These are phyloP conservation scores for Hemichromis elongatus DNA, from an alignment of 2,113 vertebrate genomes.

Conservation along the genomic window DNA sequence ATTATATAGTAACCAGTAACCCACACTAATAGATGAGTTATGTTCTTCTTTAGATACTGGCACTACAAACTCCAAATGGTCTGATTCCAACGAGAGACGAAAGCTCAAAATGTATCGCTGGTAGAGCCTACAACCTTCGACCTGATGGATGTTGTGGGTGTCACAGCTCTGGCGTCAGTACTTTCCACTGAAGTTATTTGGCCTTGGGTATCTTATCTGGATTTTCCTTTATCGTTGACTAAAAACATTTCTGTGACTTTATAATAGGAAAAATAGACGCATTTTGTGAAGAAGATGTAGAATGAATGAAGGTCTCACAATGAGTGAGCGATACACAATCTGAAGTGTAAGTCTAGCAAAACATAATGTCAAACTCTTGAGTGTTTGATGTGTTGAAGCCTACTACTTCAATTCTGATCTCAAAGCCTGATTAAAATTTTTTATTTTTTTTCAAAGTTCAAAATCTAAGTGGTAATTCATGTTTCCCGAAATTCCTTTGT, in stretches of 20 bases:
- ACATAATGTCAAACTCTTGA: not conserved
- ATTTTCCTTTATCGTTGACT: not conserved
- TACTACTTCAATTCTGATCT: accelerated
- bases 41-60: not conserved
- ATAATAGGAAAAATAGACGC: not conserved
- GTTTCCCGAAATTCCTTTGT: not conserved
- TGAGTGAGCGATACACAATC: not conserved
- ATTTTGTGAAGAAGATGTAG: not conserved
- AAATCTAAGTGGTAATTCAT: not conserved
- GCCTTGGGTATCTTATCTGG: conserved; percentile 20
- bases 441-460: not conserved
- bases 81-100: accelerated
- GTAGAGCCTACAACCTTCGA: not conserved
- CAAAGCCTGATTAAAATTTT: not conserved
- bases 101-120: not conserved
- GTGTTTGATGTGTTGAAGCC: not conserved
- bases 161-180: not conserved
- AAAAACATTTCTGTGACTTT: not conserved
- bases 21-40: not conserved
- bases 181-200: conserved; percentile 35
- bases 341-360: no score
- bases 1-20: not conserved
- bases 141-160: not conserved
- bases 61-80: not conserved
- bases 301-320: not conserved